Evolutionary conservation across 2,797 vertebrate genomes (phyloP).

Genomic region (Artibeus jamaicensis): DNA sequence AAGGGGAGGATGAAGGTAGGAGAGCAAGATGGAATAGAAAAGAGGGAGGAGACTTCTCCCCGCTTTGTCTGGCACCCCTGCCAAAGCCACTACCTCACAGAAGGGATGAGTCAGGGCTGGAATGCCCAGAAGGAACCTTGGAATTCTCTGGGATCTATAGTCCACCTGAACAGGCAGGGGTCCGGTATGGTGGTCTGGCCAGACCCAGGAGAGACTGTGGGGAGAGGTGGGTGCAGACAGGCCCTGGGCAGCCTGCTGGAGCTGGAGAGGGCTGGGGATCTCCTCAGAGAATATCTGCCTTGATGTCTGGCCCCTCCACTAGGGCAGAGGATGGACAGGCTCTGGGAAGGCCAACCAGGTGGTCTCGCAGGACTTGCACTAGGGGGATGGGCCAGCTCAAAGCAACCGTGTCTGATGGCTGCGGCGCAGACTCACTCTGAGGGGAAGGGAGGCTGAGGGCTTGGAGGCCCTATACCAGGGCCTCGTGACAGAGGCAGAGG

Average conservation of each 20-base stretch:
- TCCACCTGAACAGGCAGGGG: background rate
- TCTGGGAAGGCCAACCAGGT: background rate
- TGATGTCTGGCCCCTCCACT: background rate
- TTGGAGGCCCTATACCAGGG: background rate
- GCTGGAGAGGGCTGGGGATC: background rate
- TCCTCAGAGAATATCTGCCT: background rate
- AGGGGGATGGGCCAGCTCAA: background rate
- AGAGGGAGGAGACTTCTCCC: background rate
- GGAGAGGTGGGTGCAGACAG: background rate
- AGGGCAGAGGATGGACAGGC: background rate
- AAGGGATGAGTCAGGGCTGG: constrained; percentile 44
- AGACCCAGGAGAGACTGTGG: background rate
- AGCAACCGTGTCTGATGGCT: background rate
- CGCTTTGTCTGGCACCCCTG: background rate
- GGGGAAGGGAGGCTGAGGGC: background rate
- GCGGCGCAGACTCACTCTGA: background rate
- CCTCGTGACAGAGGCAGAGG: background rate
- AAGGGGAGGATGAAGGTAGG: background rate
- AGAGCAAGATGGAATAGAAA: background rate
- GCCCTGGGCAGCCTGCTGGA: background rate
- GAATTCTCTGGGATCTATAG: background rate
- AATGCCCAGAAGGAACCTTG: background rate
- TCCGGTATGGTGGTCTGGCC: background rate
- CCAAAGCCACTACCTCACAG: constrained; percentile 38
- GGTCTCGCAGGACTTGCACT: background rate